A percentile compares a stretch with the other conserved stretches of the same genome.
phyloP scores from a whole-genome alignment of 1,140 invertebrate species.

The Panonychus citri region DNA sequence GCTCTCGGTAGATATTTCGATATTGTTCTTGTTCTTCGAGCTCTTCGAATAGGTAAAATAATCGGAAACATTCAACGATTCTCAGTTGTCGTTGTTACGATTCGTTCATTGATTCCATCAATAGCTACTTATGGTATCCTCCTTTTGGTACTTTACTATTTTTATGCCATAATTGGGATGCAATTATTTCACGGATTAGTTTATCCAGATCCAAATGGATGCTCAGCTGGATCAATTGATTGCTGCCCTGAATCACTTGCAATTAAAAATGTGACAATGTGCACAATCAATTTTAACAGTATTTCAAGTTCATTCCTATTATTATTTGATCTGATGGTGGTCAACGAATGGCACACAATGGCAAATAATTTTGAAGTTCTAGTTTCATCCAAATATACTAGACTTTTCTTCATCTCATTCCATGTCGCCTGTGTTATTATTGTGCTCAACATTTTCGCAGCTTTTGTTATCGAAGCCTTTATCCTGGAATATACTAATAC shows the following conservation, averaged over 20 bases:
- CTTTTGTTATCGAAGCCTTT: conserved; percentile 32
- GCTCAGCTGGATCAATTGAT: conserved; percentile 16
- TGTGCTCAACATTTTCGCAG: conserved; percentile 31
- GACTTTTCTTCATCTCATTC: conserved; percentile 29
- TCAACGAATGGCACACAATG: conserved; percentile 31
- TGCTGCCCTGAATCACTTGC: conserved; percentile 13
- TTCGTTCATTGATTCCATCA: conserved; percentile 27
- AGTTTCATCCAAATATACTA: conserved; percentile 18
- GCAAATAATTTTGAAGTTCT: background rate
- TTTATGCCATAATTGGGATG: conserved; percentile 32
- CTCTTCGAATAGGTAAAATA: conserved; percentile 27
- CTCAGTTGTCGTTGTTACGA: conserved; percentile 27
- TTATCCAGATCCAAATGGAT: conserved; percentile 13
- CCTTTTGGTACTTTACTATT: conserved; percentile 30
- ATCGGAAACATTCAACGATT: conserved; percentile 28
- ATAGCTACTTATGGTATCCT: conserved; percentile 29
- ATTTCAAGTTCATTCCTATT: conserved; percentile 26
- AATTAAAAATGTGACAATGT: conserved; percentile 25
- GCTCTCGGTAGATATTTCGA: conserved; percentile 17
- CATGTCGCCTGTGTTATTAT: conserved; percentile 30
- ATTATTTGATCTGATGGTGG: conserved; percentile 30
- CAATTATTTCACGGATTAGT: conserved; percentile 26
- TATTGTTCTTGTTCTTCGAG: conserved; percentile 26
- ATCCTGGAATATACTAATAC: conserved; percentile 28
- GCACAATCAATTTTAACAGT: conserved; percentile 31